phyloP scores from a whole-genome alignment of 2,797 vertebrate genomes.

The Dallia pectoralis region DNA sequence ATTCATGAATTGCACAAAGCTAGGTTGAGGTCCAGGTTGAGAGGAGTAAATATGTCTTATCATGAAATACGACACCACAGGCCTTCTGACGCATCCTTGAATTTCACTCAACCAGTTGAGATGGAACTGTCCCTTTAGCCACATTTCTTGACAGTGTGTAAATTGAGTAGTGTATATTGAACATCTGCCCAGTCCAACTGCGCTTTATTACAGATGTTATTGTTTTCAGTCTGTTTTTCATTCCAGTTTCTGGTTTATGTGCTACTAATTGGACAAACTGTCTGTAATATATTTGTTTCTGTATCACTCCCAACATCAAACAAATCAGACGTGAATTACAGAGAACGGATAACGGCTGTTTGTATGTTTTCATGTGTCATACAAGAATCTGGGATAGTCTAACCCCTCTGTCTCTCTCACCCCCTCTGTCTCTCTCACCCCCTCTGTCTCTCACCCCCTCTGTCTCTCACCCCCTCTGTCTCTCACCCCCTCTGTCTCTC shows the following conservation, averaged over 20 bases:
- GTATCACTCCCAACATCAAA: constrained; percentile 63
- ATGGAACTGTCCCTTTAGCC: not conserved
- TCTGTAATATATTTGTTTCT: constrained; percentile 48
- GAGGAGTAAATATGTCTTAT: no score
- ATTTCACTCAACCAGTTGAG: no score
- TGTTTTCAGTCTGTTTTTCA: constrained; percentile 14
- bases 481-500: no score
- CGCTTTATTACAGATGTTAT: not conserved
- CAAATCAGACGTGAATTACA: constrained; percentile 56
- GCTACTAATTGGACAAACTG: constrained; percentile 54
- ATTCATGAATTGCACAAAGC: no score
- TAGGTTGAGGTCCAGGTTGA: no score
- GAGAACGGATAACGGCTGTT: constrained; percentile 18
- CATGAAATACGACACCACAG: no score
- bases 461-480: no score
- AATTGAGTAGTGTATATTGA: constrained; percentile 57
- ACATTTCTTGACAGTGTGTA: not conserved
- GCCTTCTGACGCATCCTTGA: no score
- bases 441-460: no score
- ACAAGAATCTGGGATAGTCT: not conserved
- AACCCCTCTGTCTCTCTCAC: no score
- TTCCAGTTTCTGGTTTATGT: constrained; percentile 43
- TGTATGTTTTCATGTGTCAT: constrained; percentile 13
- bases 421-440: no score
- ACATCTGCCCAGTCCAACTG: constrained; percentile 16